Evolutionary conservation across 2,113 vertebrate genomes (phyloP).

Genomic region (Vombatus ursinus): DNA sequence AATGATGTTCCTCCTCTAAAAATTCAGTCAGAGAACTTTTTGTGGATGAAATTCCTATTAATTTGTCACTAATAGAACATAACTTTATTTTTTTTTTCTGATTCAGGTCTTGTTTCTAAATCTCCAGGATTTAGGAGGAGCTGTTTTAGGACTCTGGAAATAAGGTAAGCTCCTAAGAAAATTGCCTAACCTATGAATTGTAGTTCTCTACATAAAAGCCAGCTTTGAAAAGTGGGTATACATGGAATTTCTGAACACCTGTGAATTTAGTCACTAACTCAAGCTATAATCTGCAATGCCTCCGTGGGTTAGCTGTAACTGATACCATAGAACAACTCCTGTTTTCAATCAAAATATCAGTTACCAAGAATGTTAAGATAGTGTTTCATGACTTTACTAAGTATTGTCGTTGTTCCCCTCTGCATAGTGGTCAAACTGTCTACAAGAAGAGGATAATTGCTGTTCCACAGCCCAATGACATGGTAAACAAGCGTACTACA

Average conservation of each 20-base stretch:
- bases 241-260: neutral
- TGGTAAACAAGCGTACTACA: neutral
- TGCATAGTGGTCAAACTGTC: neutral
- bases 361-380: neutral
- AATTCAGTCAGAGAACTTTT: neutral
- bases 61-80: neutral
- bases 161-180: neutral
- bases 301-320: neutral
- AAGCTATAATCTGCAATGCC: neutral
- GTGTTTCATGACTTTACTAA: neutral
- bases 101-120: neutral
- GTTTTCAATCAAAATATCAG: slow-evolving; percentile 7
- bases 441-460: neutral
- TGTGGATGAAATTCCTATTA: neutral
- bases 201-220: neutral
- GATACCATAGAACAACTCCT: neutral
- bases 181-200: neutral
- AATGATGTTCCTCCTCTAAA: neutral
- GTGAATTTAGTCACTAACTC: neutral
- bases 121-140: slow-evolving; percentile 16
- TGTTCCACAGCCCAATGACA: neutral
- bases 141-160: neutral
- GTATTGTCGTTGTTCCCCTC: neutral
- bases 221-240: neutral
- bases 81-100: neutral